Evolutionary conservation across 1,140 invertebrate genomes (phyloP).

Genomic region (Daktulosphaira vitifoliae): DNA sequence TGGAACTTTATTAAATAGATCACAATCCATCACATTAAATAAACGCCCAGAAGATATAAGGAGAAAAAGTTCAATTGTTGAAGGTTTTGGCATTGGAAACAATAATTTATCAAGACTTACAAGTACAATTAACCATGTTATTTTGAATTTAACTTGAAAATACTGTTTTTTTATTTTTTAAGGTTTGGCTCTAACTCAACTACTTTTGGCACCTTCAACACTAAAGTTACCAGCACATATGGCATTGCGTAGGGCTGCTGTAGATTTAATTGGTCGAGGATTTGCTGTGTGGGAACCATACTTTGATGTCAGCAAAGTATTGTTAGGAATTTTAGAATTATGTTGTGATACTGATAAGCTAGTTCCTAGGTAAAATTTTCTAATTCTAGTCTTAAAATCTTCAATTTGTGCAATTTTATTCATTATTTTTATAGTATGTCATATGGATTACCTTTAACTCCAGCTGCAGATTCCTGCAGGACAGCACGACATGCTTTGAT

Average conservation of each 20-base stretch:
- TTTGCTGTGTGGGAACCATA: conserved; percentile 99
- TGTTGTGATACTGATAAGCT: conserved; percentile 88
- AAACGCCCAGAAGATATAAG: conserved; percentile 47
- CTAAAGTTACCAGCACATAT: conserved; percentile 77
- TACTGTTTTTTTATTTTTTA: conserved; percentile 35
- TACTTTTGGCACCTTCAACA: conserved; percentile 78
- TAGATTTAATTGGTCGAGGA: conserved; percentile 90
- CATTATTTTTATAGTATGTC: conserved; percentile 61
- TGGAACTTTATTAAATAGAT: conserved; percentile 30
- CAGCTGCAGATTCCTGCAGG: conserved; percentile 89
- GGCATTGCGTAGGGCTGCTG: conserved; percentile 82
- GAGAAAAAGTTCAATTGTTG: conserved; percentile 72
- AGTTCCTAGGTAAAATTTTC: conserved; percentile 56
- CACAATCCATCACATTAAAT: not conserved
- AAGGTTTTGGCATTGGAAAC: conserved; percentile 85
- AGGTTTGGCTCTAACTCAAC: conserved; percentile 82
- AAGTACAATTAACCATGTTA: conserved; percentile 48
- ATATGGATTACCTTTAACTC: conserved; percentile 86
- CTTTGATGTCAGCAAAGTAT: conserved; percentile 88
- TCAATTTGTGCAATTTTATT: too few species aligned
- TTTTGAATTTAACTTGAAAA: not conserved
- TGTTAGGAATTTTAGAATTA: conserved; percentile 83
- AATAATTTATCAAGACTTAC: conserved; percentile 84
- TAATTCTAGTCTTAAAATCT: too few species aligned
- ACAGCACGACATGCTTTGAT: conserved; percentile 91